Evolutionary conservation across 2,888 invertebrate species (phyloP).

Genomic region (Celastrina argiolus): DNA sequence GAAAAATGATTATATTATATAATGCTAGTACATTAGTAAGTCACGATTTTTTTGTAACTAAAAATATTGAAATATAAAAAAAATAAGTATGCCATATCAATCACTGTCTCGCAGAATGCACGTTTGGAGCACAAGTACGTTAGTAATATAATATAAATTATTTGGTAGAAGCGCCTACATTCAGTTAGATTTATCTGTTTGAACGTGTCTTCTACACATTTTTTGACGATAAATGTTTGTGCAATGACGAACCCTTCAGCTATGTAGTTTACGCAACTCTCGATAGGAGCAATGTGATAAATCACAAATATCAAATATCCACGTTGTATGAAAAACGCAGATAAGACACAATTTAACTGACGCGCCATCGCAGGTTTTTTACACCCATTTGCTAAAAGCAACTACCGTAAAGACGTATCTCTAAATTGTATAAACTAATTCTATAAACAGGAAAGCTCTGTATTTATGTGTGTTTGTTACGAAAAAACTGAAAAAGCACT

Average conservation of each 20-base stretch:
- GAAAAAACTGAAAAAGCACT: no score
- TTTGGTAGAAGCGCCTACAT: neutral
- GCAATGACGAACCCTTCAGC: neutral
- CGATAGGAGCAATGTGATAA: neutral
- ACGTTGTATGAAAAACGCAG: neutral
- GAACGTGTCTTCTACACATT: neutral
- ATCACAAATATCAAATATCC: neutral
- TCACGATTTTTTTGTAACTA: neutral
- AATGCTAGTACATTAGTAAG: neutral
- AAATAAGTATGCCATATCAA: neutral
- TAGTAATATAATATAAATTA: no score
- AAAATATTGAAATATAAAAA: neutral
- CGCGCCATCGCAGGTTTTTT: neutral
- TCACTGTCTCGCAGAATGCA: neutral
- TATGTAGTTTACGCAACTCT: neutral
- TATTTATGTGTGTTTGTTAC: no score
- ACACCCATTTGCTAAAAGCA: neutral
- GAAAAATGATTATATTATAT: neutral
- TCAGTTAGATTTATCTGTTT: neutral
- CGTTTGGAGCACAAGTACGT: neutral
- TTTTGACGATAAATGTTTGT: neutral
- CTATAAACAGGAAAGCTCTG: no score
- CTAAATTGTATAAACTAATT: neutral
- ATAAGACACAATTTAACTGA: neutral
- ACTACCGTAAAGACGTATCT: slow-evolving; percentile 1